Conservation (phyloP, 2,797 vertebrate species). For the Podarcis siculus region DNA sequence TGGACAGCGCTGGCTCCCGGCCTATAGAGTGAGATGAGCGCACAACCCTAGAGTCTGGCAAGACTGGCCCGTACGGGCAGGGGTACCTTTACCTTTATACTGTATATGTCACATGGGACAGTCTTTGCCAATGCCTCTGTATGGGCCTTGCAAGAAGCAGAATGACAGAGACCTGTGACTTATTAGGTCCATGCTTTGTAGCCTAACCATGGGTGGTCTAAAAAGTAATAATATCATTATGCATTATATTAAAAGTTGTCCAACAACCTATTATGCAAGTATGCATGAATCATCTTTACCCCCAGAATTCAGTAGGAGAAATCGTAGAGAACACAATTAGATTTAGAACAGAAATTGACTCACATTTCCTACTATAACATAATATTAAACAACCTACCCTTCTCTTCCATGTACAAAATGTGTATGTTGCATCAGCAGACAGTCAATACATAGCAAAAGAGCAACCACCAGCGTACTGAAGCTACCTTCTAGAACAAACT, state of each 20-base stretch:
- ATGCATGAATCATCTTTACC: conserved; percentile 43
- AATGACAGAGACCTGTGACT: neutral
- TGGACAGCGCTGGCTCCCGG: too few relatives aligned
- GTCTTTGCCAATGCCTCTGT: neutral
- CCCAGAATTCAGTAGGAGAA: conserved; percentile 44
- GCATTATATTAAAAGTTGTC: conserved; percentile 30
- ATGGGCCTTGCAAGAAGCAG: neutral
- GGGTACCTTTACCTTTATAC: too few relatives aligned
- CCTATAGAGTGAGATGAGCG: too few relatives aligned
- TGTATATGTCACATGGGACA: neutral
- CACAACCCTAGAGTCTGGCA: too few relatives aligned
- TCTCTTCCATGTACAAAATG: conserved; percentile 52
- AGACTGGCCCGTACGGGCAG: too few relatives aligned
- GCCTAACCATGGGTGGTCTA: too few relatives aligned
- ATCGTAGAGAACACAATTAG: conserved; percentile 34
- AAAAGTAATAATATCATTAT: neutral
- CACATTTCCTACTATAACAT: conserved; percentile 48
- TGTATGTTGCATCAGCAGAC: conserved; percentile 46
- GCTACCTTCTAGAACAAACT: conserved; percentile 51
- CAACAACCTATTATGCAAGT: conserved; percentile 40
- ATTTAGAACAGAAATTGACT: conserved; percentile 57
- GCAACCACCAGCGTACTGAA: conserved; percentile 43
- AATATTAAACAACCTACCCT: conserved; percentile 42
- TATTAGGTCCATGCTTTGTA: too few relatives aligned
- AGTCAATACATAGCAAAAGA: conserved; percentile 56